These are phyloP conservation scores for Pinctada fucata DNA, from an alignment of 2,888 invertebrate genomes.

Conservation along the genomic window DNA sequence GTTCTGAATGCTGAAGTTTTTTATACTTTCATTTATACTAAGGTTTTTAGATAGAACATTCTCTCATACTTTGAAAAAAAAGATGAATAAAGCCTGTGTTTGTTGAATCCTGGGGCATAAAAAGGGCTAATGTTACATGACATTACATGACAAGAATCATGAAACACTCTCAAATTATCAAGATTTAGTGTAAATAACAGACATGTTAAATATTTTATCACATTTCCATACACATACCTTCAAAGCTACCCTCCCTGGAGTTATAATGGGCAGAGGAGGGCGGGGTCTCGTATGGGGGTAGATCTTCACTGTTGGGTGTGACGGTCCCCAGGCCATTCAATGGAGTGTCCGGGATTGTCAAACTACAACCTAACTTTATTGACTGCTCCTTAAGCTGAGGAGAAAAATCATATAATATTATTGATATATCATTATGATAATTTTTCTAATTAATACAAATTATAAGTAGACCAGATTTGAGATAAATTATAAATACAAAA, in stretches of 20 bases:
- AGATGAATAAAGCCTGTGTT: no score
- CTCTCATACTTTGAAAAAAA: no score
- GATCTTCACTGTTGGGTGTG: slow-evolving; percentile 68
- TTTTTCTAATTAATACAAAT: neutral
- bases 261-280: slow-evolving; percentile 58
- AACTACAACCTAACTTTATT: slow-evolving; percentile 40
- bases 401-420: neutral
- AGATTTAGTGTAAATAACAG: no score
- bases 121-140: no score
- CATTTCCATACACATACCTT: slow-evolving; percentile 33
- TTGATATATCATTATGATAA: neutral
- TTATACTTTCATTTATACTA: no score
- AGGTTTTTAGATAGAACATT: no score
- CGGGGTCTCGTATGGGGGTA: slow-evolving; percentile 67
- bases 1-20: no score
- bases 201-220: no score
- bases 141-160: no score
- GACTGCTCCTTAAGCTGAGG: slow-evolving; percentile 54
- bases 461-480: neutral
- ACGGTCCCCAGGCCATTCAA: slow-evolving; percentile 58
- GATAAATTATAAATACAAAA: neutral
- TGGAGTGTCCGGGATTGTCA: slow-evolving; percentile 52
- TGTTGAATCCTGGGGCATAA: no score
- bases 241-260: slow-evolving; percentile 54
- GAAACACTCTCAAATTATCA: no score